These are phyloP conservation scores for Eupithecia inturbata DNA, from an alignment of 2,888 invertebrate genomes.

Conservation along the genomic window DNA sequence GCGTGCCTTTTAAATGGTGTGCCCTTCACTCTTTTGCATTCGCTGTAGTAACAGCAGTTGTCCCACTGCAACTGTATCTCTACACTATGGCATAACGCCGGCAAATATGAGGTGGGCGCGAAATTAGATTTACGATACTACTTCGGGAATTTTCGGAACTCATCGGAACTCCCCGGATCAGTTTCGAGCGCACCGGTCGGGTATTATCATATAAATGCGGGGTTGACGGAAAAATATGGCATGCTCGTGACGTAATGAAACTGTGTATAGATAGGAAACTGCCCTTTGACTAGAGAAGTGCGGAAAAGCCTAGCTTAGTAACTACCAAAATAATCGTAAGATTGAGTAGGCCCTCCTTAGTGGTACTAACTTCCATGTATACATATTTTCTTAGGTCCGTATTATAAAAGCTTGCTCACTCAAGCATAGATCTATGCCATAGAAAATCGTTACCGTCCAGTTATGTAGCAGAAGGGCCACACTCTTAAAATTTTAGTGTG, in stretches of 20 bases:
- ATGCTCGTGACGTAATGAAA: background rate
- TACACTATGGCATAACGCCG: conserved; percentile 43
- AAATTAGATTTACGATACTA: conserved; percentile 79
- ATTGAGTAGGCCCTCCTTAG: no score
- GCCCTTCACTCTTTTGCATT: no score
- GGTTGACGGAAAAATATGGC: conserved; percentile 77
- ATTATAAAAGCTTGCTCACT: no score
- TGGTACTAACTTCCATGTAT: no score
- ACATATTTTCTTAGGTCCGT: no score
- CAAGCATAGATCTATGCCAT: no score
- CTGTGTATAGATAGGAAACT: conserved; percentile 11
- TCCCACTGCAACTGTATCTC: conserved; percentile 1
- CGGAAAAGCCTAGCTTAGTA: background rate
- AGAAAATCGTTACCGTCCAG: no score
- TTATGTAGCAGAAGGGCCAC: no score
- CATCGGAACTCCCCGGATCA: conserved; percentile 72
- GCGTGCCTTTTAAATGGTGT: no score
- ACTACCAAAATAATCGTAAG: no score
- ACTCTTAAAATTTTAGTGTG: no score
- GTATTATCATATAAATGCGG: conserved; percentile 74
- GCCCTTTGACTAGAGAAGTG: background rate
- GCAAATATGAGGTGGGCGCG: conserved; percentile 72
- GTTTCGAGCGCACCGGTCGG: conserved; percentile 63
- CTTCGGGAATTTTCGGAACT: conserved; percentile 77
- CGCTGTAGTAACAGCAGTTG: no score